Evolutionary conservation across 2,888 invertebrate genomes (phyloP).

Genomic region (Acleris holmiana): DNA sequence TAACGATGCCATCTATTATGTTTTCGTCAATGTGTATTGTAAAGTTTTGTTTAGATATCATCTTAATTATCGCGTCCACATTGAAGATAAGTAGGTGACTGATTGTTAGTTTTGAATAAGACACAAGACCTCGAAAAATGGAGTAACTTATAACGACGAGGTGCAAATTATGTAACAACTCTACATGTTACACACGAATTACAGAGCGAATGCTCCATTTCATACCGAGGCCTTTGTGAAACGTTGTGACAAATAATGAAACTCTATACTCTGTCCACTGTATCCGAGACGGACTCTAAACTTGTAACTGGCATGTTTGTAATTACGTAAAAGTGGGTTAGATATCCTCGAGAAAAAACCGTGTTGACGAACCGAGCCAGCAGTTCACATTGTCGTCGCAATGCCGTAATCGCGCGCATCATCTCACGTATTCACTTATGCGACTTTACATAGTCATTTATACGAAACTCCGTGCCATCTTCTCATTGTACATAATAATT

Average conservation of each 20-base stretch:
- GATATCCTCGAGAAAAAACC: constrained; percentile 50
- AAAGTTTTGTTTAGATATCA: constrained; percentile 24
- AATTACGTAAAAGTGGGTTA: constrained; percentile 52
- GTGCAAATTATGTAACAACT: constrained; percentile 21
- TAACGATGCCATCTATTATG: constrained; percentile 32
- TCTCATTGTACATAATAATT: constrained; percentile 45
- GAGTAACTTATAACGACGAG: constrained; percentile 13
- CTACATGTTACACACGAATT: constrained; percentile 26
- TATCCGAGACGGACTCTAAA: constrained; percentile 21
- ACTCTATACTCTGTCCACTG: constrained; percentile 15
- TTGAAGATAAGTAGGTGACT: constrained; percentile 17
- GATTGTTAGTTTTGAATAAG: constrained; percentile 14
- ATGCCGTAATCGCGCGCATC: constrained; percentile 47
- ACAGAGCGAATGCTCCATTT: constrained; percentile 32
- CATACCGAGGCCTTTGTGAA: constrained; percentile 23
- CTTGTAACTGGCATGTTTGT: constrained; percentile 25
- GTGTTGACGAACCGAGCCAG: constrained; percentile 54
- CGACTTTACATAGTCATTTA: constrained; percentile 37
- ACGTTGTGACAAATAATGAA: constrained; percentile 31
- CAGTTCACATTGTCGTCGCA: constrained; percentile 53
- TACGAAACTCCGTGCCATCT: constrained; percentile 33
- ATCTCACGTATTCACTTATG: constrained; percentile 50
- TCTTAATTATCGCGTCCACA: constrained; percentile 31
- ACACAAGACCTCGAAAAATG: constrained; percentile 27
- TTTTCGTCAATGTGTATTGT: constrained; percentile 31